phyloP scores from a whole-genome alignment of 1,140 invertebrate genomes.

The Cherax quadricarinatus region DNA sequence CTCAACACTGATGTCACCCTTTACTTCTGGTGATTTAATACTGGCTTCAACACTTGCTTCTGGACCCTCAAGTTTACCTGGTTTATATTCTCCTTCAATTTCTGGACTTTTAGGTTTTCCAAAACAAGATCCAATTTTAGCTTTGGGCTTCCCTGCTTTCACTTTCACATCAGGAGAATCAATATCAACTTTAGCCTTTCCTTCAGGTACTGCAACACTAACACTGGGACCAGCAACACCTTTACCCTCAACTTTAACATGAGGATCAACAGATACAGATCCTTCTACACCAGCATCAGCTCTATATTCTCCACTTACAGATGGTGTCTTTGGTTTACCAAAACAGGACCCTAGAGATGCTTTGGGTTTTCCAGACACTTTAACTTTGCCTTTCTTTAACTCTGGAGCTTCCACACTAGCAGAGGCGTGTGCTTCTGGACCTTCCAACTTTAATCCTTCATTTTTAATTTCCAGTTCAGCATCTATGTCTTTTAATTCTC shows the following conservation, averaged over 20 bases:
- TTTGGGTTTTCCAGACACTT: constrained; percentile 48
- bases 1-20: constrained; percentile 34
- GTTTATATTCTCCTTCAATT: constrained; percentile 55
- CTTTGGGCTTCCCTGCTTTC: constrained; percentile 49
- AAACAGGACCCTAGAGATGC: constrained; percentile 47
- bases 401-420: not conserved
- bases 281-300: constrained; percentile 17
- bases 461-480: not conserved
- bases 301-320: constrained; percentile 6
- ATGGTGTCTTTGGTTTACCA: constrained; percentile 53
- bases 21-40: constrained; percentile 24
- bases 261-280: not conserved
- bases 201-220: constrained; percentile 36
- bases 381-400: not conserved
- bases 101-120: constrained; percentile 50
- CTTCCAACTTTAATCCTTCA: constrained; percentile 24
- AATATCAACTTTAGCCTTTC: constrained; percentile 23
- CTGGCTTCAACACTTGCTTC: constrained; percentile 11
- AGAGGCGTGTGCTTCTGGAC: not conserved
- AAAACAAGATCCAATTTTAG: constrained; percentile 62
- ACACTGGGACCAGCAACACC: constrained; percentile 17
- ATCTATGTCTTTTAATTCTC: constrained; percentile 31
- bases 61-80: constrained; percentile 13
- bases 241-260: constrained; percentile 29
- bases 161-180: constrained; percentile 53